Evolutionary conservation across 2,888 invertebrate genomes (phyloP).

Genomic region (Ephialtes manifestator): DNA sequence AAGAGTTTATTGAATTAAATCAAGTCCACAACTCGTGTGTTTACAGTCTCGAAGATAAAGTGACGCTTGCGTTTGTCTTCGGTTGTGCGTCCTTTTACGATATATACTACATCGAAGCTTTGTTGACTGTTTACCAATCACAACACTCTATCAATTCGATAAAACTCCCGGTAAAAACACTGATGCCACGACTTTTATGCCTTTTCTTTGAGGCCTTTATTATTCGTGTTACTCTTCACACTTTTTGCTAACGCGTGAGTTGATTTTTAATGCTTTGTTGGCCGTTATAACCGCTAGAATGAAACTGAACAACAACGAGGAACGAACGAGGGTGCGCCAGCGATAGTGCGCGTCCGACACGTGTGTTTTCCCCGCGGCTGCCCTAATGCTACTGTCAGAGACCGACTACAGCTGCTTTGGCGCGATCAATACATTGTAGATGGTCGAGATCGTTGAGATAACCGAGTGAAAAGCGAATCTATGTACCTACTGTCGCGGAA

Average conservation of each 20-base stretch:
- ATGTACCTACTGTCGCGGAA: not conserved
- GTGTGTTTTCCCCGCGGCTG: constrained; percentile 82
- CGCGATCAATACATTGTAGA: constrained; percentile 84
- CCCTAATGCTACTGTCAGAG: constrained; percentile 83
- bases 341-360: constrained; percentile 69
- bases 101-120: not conserved
- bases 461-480: constrained; percentile 36
- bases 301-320: constrained; percentile 24
- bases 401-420: constrained; percentile 80
- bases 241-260: not conserved
- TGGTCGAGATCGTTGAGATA: constrained; percentile 81
- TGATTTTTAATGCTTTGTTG: constrained; percentile 29
- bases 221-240: not conserved
- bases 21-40: not conserved
- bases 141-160: not conserved
- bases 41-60: not conserved
- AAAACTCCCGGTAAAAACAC: not conserved
- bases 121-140: constrained; percentile 13
- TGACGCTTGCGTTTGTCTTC: not conserved
- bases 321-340: constrained; percentile 58
- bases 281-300: constrained; percentile 13
- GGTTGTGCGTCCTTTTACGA: not conserved
- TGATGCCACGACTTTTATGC: too few relatives aligned
- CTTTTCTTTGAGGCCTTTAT: too few relatives aligned
- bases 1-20: not conserved